Conservation (phyloP, 2,888 invertebrate genomes). For the Hypomecis atomaria region DNA sequence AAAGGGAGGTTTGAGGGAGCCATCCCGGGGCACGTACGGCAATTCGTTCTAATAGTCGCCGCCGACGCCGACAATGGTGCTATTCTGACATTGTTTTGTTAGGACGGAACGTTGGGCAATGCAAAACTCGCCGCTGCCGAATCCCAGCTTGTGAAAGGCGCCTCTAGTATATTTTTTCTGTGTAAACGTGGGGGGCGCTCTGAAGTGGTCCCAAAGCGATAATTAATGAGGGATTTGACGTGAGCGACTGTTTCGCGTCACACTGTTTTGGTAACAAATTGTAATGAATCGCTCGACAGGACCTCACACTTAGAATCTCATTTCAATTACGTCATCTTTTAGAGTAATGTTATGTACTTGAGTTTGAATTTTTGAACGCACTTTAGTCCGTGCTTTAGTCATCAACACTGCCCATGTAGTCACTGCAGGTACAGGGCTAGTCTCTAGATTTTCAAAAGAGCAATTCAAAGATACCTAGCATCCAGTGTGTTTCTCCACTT, state of each 20-base stretch:
- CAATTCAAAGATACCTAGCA: no score
- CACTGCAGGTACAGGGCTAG: no score
- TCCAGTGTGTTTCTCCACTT: no score
- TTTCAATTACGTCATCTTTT: conserved; percentile 67
- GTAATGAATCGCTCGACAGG: conserved; percentile 73
- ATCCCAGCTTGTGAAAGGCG: conserved; percentile 53
- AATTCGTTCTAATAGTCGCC: conserved; percentile 78
- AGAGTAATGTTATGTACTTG: conserved; percentile 18
- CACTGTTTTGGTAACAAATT: conserved; percentile 80
- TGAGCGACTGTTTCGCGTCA: conserved; percentile 72
- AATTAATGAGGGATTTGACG: conserved; percentile 77
- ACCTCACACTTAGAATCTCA: conserved; percentile 77
- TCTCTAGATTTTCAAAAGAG: no score
- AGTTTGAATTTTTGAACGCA: neutral
- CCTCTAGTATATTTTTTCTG: conserved; percentile 61
- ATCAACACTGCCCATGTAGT: no score
- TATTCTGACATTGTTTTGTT: conserved; percentile 75
- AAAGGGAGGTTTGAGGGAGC: conserved; percentile 63
- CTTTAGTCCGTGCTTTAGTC: no score
- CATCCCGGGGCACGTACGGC: conserved; percentile 73
- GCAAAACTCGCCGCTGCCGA: conserved; percentile 65
- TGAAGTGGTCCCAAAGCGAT: conserved; percentile 72
- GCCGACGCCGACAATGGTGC: conserved; percentile 72
- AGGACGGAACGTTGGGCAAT: conserved; percentile 68
- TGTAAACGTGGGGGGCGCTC: conserved; percentile 71